Evolutionary conservation across 2,888 invertebrate genomes (phyloP).

Genomic region (Hetaerina titia): DNA sequence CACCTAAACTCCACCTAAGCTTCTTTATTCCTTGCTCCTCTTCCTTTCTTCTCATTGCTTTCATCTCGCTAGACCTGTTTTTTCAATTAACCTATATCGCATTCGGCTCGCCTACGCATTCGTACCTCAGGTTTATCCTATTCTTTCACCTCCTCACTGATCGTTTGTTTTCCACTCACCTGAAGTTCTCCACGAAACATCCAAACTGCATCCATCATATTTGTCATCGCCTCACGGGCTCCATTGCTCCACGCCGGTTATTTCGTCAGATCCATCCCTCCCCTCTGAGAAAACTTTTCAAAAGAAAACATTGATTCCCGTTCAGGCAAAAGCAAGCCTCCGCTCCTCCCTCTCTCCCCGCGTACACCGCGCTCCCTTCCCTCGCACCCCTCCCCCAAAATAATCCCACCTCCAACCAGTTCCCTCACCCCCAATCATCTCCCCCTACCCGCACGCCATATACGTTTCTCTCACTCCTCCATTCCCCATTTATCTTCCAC

Average conservation of each 20-base stretch:
- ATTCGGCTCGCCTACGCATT: not conserved
- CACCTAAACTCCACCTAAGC: too few species aligned
- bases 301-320: slow-evolving; percentile 5
- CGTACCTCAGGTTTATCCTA: not conserved
- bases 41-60: too few species aligned
- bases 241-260: not conserved
- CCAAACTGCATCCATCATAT: not conserved
- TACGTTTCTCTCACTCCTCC: not conserved
- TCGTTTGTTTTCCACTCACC: not conserved
- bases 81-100: not conserved
- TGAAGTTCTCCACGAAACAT: not conserved
- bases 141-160: not conserved
- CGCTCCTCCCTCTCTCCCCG: not conserved
- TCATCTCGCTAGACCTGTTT: not conserved
- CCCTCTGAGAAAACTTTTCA: not conserved
- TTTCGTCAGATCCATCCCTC: not conserved
- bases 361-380: not conserved
- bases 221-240: not conserved
- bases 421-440: not conserved
- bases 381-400: not conserved
- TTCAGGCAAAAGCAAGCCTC: not conserved
- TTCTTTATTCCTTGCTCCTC: too few species aligned
- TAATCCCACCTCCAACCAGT: not conserved
- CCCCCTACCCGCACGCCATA: not conserved
- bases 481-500: not conserved